Percentiles rank a stretch among this genome's conserved stretches.
Conservation (phyloP, 2,888 invertebrate genomes). For the Pseudoips prasinana region DNA sequence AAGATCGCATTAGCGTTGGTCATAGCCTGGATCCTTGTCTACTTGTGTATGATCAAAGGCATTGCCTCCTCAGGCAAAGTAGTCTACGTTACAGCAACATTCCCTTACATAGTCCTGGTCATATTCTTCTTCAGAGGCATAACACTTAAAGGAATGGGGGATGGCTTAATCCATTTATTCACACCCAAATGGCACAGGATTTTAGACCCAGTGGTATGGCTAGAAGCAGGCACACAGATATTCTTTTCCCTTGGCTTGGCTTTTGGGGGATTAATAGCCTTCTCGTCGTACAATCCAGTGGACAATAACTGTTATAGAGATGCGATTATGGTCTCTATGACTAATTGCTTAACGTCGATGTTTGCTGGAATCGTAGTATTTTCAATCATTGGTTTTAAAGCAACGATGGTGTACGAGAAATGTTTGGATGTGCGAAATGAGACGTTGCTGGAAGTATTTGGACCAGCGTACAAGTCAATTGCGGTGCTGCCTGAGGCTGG, state of each 20-base stretch:
- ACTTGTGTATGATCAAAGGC: constrained; percentile 98
- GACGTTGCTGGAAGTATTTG: constrained; percentile 82
- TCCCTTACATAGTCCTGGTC: constrained; percentile 96
- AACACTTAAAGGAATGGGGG: constrained; percentile 92
- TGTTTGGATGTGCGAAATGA: constrained; percentile 85
- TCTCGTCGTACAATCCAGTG: constrained; percentile 97
- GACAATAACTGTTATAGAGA: constrained; percentile 98
- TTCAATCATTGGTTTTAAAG: constrained; percentile 96
- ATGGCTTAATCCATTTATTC: constrained; percentile 93
- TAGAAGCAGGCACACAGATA: constrained; percentile 98
- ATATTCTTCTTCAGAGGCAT: constrained; percentile 98
- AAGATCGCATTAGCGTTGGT: constrained; percentile 93
- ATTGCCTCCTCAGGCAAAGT: constrained; percentile 98
- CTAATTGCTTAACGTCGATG: constrained; percentile 97
- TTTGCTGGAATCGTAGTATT: constrained; percentile 98
- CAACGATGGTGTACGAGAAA: constrained; percentile 90
- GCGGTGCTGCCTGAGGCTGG: constrained; percentile 81
- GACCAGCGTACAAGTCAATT: constrained; percentile 66
- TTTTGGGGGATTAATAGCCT: constrained; percentile 97
- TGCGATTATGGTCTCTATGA: constrained; percentile 94
- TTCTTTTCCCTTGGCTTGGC: constrained; percentile 98
- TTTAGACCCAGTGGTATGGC: constrained; percentile 96
- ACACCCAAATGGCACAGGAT: constrained; percentile 96
- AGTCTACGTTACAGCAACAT: constrained; percentile 97
- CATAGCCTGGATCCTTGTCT: constrained; percentile 96